Evolutionary conservation across 2,888 invertebrate species (phyloP).

Genomic region (Thyatira batis): DNA sequence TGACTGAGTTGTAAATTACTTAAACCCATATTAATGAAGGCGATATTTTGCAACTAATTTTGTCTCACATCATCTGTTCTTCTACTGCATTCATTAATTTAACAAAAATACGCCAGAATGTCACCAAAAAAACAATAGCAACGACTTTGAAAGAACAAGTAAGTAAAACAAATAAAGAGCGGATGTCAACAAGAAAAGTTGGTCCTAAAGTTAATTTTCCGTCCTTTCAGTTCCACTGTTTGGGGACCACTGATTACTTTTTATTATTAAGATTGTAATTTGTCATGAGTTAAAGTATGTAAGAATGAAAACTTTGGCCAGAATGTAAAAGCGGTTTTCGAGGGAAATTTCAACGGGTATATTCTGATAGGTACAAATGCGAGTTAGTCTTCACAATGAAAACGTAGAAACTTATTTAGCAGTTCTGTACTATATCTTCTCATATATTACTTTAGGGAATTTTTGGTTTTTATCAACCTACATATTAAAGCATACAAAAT

Average conservation of each 20-base stretch:
- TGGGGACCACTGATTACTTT: slow-evolving; percentile 7
- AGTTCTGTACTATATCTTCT: too few species aligned
- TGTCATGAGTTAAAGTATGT: not conserved
- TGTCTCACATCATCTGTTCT: too few species aligned
- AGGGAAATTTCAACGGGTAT: not conserved
- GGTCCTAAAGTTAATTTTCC: slow-evolving; percentile 8
- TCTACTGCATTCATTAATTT: slow-evolving; percentile 8
- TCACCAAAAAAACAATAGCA: slow-evolving; percentile 3
- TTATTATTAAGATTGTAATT: slow-evolving; percentile 3
- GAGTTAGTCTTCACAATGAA: not conserved
- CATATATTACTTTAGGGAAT: too few species aligned
- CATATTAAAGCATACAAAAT: too few species aligned
- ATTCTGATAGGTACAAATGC: not conserved
- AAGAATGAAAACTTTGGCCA: not conserved
- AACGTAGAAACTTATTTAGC: not conserved
- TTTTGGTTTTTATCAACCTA: too few species aligned
- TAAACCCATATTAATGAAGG: too few species aligned
- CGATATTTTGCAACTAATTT: too few species aligned
- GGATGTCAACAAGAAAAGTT: slow-evolving; percentile 10
- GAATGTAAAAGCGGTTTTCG: not conserved
- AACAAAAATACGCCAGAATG: slow-evolving; percentile 3
- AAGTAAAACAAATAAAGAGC: slow-evolving; percentile 13
- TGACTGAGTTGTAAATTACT: too few species aligned
- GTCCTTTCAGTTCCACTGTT: slow-evolving; percentile 11
- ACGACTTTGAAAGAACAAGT: slow-evolving; percentile 7